Evolutionary conservation across 2,888 invertebrate genomes (phyloP).

Genomic region (Amorpha juglandis): DNA sequence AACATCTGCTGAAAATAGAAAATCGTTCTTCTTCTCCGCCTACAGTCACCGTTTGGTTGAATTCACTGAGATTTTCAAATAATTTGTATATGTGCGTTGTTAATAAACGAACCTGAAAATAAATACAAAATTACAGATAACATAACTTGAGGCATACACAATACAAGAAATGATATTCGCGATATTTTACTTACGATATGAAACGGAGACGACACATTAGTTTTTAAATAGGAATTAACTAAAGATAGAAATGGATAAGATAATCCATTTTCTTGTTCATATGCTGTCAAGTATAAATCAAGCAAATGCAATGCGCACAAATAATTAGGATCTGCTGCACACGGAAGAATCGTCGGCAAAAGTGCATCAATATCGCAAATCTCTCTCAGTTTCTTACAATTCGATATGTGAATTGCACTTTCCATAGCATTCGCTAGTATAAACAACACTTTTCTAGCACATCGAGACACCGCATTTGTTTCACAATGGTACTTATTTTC

Average conservation of each 20-base stretch:
- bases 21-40: slow-evolving; percentile 72
- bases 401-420: slow-evolving; percentile 83
- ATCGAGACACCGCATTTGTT: slow-evolving; percentile 57
- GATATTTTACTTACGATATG: slow-evolving; percentile 83
- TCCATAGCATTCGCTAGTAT: slow-evolving; percentile 84
- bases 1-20: slow-evolving; percentile 87
- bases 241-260: slow-evolving; percentile 69
- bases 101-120: slow-evolving; percentile 86
- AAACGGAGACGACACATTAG: slow-evolving; percentile 87
- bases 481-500: slow-evolving; percentile 63
- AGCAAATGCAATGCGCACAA: slow-evolving; percentile 79
- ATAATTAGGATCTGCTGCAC: slow-evolving; percentile 72
- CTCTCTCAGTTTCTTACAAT: slow-evolving; percentile 72
- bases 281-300: slow-evolving; percentile 81
- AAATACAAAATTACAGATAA: slow-evolving; percentile 1
- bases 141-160: neutral
- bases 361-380: slow-evolving; percentile 73
- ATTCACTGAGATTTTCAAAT: slow-evolving; percentile 84
- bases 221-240: slow-evolving; percentile 81
- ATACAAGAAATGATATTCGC: neutral
- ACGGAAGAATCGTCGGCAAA: slow-evolving; percentile 72
- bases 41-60: slow-evolving; percentile 65
- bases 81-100: slow-evolving; percentile 90
- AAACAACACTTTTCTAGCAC: slow-evolving; percentile 79
- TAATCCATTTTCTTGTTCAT: slow-evolving; percentile 74